Percentiles rank a stretch among this genome's conserved stretches.
These are phyloP conservation scores for human DNA, from an alignment of 2,113 vertebrate genomes.

Conservation along the genomic window DNA sequence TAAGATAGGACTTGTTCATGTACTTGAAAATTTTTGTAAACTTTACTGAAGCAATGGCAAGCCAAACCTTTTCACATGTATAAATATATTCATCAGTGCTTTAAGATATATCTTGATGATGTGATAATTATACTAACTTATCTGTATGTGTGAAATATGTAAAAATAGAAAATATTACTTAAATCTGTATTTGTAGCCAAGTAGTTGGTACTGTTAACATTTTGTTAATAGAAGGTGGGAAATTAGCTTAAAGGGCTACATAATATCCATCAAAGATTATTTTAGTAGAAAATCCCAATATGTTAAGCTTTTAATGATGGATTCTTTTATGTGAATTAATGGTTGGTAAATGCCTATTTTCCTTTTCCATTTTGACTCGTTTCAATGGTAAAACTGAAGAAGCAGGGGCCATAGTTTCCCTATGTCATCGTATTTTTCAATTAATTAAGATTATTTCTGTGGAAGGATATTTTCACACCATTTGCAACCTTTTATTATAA, in stretches of 20 bases:
- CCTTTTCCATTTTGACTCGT: background rate
- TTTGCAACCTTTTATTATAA: background rate
- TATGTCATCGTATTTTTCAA: background rate
- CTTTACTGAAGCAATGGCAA: background rate
- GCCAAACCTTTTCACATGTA: background rate
- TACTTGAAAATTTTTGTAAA: conserved; percentile 18
- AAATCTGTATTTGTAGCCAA: conserved; percentile 31
- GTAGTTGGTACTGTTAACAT: background rate
- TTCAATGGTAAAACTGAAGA: conserved; percentile 19
- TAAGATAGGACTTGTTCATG: background rate
- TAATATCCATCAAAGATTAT: background rate
- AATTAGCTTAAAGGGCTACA: background rate
- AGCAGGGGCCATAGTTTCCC: background rate
- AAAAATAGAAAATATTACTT: background rate
- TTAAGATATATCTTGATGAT: background rate
- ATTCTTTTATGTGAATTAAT: conserved; percentile 20
- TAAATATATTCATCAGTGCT: background rate
- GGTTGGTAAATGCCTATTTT: conserved; percentile 4
- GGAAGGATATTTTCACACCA: background rate
- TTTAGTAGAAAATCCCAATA: background rate
- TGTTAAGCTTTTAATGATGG: background rate
- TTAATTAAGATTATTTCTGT: conserved; percentile 34
- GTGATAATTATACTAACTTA: background rate
- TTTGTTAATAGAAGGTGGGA: background rate
- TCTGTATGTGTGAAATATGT: background rate